Evolutionary conservation across 2,113 vertebrate genomes (phyloP).

Genomic region (Brachirus orientalis): DNA sequence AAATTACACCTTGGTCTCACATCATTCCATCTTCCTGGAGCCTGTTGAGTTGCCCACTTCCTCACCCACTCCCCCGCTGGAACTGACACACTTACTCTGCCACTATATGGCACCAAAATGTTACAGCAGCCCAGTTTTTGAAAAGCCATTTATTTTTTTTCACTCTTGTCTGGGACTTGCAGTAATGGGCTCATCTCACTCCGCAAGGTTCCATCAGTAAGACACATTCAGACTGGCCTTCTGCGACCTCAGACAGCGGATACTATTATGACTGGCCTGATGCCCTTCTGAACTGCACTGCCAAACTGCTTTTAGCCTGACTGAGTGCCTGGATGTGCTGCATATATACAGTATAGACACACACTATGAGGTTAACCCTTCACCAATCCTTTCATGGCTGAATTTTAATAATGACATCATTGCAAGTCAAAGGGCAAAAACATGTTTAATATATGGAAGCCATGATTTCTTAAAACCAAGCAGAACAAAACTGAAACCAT

Average conservation of each 20-base stretch:
- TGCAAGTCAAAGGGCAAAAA: conserved; percentile 33
- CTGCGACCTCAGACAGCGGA: conserved; percentile 66
- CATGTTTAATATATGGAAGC: neutral
- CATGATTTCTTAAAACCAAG: neutral
- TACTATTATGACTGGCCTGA: conserved; percentile 72
- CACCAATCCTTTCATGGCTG: conserved; percentile 24
- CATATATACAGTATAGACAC: too few species aligned
- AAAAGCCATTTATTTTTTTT: conserved; percentile 75
- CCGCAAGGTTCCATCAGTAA: conserved; percentile 61
- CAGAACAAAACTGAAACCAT: too few species aligned
- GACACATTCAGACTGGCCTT: conserved; percentile 61
- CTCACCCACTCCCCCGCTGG: conserved; percentile 26
- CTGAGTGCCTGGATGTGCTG: conserved; percentile 12
- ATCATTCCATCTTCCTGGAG: conserved; percentile 71
- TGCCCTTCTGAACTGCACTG: conserved; percentile 48
- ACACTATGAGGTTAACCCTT: conserved; percentile 19
- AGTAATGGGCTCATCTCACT: conserved; percentile 68
- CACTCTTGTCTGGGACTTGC: conserved; percentile 62
- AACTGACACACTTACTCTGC: conserved; percentile 61
- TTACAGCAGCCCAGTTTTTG: conserved; percentile 60
- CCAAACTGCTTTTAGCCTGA: conserved; percentile 46
- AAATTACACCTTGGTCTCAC: conserved; percentile 70
- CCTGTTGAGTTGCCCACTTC: conserved; percentile 59
- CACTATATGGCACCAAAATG: conserved; percentile 55
- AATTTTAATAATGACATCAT: conserved; percentile 55